phyloP scores from a whole-genome alignment of 2,888 invertebrate genomes.

The Eupeodes latifasciatus region DNA sequence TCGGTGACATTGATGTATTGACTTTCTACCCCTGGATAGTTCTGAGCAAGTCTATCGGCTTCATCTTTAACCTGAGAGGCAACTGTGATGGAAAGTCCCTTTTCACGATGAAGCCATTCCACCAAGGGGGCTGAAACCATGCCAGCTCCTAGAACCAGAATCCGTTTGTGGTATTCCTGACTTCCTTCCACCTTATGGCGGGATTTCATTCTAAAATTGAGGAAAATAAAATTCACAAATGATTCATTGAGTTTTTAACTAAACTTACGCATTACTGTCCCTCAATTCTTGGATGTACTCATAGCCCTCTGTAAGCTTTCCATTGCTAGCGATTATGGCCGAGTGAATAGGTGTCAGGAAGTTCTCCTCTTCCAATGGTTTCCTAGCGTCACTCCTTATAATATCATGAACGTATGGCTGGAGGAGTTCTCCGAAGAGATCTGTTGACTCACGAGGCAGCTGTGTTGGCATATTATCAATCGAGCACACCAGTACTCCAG shows the following conservation, averaged over 20 bases:
- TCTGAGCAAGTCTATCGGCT: conserved; percentile 91
- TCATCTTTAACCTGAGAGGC: conserved; percentile 95
- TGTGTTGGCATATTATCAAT: conserved; percentile 99
- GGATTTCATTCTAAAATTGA: conserved; percentile 85
- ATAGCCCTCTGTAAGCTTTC: conserved; percentile 94
- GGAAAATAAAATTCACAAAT: neutral
- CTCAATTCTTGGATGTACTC: conserved; percentile 97
- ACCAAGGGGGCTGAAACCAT: conserved; percentile 97
- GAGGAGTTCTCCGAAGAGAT: conserved; percentile 97
- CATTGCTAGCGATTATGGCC: conserved; percentile 98
- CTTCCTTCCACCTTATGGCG: conserved; percentile 90
- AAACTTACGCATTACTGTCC: conserved; percentile 86
- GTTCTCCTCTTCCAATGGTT: conserved; percentile 90
- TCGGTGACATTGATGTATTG: conserved; percentile 93
- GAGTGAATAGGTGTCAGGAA: conserved; percentile 85
- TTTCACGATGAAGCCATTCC: conserved; percentile 95
- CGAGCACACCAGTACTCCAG: conserved; percentile 99
- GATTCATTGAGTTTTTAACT: neutral
- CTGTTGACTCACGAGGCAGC: conserved; percentile 97
- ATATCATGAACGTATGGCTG: conserved; percentile 96
- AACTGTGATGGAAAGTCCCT: conserved; percentile 92
- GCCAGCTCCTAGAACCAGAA: conserved; percentile 97
- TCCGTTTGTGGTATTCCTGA: conserved; percentile 87
- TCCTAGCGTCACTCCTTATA: conserved; percentile 91
- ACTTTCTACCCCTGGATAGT: conserved; percentile 91